Evolutionary conservation across 64 coral and sea anemone genomes (phyloP).

Genomic region (Montipora capricornis): DNA sequence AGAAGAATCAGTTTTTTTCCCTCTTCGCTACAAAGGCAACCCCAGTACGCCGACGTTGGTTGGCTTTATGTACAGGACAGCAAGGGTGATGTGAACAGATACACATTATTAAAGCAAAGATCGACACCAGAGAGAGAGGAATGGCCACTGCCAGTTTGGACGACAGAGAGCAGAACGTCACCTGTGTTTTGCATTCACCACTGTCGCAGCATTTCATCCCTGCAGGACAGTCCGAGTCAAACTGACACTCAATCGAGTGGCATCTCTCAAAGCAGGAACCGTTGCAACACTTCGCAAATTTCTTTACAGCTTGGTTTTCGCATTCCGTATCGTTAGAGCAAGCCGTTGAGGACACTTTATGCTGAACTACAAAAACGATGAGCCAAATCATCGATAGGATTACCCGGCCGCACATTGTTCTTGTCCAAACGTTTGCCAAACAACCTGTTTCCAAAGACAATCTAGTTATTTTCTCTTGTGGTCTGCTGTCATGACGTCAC

Average conservation of each 20-base stretch:
- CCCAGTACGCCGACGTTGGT: background rate
- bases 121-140: conserved; percentile 3
- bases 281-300: conserved; percentile 10
- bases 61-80: background rate
- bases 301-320: background rate
- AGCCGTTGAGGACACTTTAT: background rate
- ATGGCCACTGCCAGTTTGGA: conserved; percentile 21
- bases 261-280: background rate
- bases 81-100: background rate
- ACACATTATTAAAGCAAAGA: background rate
- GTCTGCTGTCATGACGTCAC: too few species aligned
- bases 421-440: too few species aligned
- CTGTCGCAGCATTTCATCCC: background rate
- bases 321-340: background rate
- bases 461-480: too few species aligned
- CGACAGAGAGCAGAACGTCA: conserved; percentile 8
- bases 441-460: too few species aligned
- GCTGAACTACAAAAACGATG: background rate
- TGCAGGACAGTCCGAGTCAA: background rate
- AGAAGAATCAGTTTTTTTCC: background rate
- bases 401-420: background rate
- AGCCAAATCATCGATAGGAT: background rate
- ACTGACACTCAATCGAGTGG: background rate
- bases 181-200: conserved; percentile 1
- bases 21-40: background rate